These are phyloP conservation scores for Cochlearius cochlearius DNA, from an alignment of 2,113 vertebrate genomes.

Conservation along the genomic window DNA sequence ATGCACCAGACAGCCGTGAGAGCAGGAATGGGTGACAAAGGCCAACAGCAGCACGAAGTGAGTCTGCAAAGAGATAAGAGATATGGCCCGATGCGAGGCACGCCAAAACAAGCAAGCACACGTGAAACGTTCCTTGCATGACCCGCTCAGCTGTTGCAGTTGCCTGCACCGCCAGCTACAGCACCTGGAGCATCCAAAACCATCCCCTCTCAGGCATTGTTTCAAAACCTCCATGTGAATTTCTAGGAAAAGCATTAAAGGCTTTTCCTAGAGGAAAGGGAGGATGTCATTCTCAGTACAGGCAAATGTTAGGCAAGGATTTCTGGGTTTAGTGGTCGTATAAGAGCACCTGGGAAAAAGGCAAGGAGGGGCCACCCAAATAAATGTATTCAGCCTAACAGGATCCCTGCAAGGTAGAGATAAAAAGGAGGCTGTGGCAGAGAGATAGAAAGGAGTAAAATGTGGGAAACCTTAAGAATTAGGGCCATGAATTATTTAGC, in stretches of 20 bases:
- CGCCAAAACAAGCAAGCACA: not conserved
- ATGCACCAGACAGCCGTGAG: not conserved
- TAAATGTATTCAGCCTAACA: not conserved
- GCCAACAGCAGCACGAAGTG: not conserved
- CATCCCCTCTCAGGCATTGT: not conserved
- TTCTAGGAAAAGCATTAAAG: not conserved
- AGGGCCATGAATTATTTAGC: not conserved
- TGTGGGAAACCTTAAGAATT: not conserved
- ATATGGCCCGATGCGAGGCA: accelerated
- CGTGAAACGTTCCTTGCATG: accelerated
- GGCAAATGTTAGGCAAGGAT: not conserved
- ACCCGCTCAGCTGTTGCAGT: not conserved
- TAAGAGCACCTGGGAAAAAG: not conserved
- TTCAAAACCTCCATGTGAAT: not conserved
- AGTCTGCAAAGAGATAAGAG: not conserved
- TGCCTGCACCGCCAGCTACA: not conserved
- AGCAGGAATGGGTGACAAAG: not conserved
- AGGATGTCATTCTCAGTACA: not conserved
- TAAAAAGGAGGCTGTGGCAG: not conserved
- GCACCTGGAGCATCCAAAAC: not conserved
- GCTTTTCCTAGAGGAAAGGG: not conserved
- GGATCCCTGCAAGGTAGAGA: not conserved
- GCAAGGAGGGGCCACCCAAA: not conserved
- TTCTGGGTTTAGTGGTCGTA: not conserved
- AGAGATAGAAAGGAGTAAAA: not conserved